Conservation (phyloP, 1,140 invertebrate species). For the Heliconius congener region DNA sequence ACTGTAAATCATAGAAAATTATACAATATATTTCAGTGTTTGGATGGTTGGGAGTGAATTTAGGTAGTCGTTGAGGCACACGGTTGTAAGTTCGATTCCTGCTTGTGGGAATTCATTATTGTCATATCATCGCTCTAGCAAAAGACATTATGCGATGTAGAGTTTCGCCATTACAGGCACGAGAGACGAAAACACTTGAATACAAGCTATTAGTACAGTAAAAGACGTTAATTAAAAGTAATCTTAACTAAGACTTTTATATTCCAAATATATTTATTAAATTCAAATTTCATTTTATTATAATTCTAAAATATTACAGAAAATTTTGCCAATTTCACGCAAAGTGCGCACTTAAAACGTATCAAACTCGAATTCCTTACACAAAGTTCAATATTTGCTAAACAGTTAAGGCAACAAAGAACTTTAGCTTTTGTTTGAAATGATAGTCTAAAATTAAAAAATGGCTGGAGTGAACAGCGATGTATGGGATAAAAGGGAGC, state of each 20-base stretch:
- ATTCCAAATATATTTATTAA: too few species aligned
- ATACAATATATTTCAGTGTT: neutral
- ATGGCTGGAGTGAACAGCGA: slow-evolving; percentile 50
- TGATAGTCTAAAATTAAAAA: slow-evolving; percentile 59
- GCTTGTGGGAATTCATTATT: too few species aligned
- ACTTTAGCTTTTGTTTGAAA: slow-evolving; percentile 33
- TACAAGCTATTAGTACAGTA: too few species aligned
- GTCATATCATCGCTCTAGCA: too few species aligned
- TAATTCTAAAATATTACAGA: neutral
- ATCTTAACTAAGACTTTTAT: too few species aligned
- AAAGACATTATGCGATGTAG: too few species aligned
- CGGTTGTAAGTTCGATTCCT: too few species aligned
- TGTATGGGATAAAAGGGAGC: slow-evolving; percentile 60
- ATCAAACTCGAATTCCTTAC: neutral
- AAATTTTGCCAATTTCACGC: neutral
- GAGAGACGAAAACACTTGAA: too few species aligned
- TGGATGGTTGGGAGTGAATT: neutral
- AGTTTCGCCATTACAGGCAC: too few species aligned
- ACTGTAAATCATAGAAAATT: slow-evolving; percentile 17
- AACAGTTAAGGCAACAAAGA: slow-evolving; percentile 29
- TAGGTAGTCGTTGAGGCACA: too few species aligned
- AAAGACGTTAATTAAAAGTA: too few species aligned
- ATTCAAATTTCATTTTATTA: too few species aligned
- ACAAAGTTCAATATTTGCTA: slow-evolving; percentile 17
- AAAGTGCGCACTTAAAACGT: neutral